Base-by-base conservation (phyloP, 2,888 invertebrate species). In the Lepidochitona cinerea region DNA sequence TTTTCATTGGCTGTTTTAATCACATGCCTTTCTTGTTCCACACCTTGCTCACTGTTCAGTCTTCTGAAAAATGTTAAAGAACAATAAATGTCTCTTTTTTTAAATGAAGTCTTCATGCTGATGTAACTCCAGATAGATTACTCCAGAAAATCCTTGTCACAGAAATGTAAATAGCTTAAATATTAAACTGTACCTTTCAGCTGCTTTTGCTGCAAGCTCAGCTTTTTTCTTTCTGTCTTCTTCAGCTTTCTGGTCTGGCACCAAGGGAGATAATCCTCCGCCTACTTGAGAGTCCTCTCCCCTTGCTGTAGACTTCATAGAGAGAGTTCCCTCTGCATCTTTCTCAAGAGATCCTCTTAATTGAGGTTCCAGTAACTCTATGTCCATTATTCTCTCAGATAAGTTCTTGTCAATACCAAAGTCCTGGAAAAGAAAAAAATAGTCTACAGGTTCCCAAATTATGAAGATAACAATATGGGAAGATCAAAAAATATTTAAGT, bases 361-460 rank as follows among this genome's bases (percentile, higher is more conserved):
- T 29, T 72, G 83, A 32, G 87, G 88, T 32, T 88, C 85, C 74
- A 87, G 77, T 75, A 82, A 84, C 59, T 88, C 88, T 70, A 87
- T 85, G 66, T 87, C 87, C 84, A 87, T 82, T 18, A 89, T 81
- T 72, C 87, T 84, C 69, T 89, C 89, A 14, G 89, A 89, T 66
- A 89, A 77, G 70, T 88, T 88, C 74, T 87, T 89, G 68, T 89
- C 88, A 52, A 89, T 87, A 53, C 89, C 88, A 83, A 90, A 89
- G 76, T 89, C 88, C 88, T 89, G 81, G 41, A 66, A 59, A 4
- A 41, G 18, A 18, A 18, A 41, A 41, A 41, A 9, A 41, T 41
- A 41, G 41, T 41, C 9, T 41, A 12, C 41, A 41, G 18, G 18
- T 12, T 12, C 41, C 18, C 18, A 18, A 18, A 18, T 12, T 41